These are phyloP conservation scores for Sarcoramphus papa DNA, from an alignment of 2,797 vertebrate species.

Conservation along the genomic window DNA sequence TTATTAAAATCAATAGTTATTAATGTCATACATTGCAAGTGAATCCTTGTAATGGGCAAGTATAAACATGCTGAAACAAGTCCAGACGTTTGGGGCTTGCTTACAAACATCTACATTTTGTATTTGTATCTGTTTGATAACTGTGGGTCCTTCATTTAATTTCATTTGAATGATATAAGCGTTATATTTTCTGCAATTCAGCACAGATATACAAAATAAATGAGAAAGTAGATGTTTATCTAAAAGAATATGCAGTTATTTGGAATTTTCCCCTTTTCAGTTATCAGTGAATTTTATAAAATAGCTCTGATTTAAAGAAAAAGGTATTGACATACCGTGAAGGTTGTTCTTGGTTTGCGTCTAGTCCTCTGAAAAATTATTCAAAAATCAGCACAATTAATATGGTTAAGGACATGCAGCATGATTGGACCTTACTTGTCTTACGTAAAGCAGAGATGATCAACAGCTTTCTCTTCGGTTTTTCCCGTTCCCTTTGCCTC, in stretches of 20 bases:
- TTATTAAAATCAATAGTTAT: background rate
- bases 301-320: background rate
- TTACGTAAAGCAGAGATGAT: background rate
- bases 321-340: background rate
- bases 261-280: background rate
- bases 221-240: background rate
- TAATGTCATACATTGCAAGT: background rate
- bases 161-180: background rate
- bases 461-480: background rate
- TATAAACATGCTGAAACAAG: background rate
- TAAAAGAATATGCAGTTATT: background rate
- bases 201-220: background rate
- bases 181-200: background rate
- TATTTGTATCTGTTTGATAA: background rate
- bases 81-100: background rate
- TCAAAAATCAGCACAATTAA: background rate
- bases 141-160: background rate
- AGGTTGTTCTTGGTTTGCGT: background rate
- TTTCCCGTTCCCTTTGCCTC: background rate
- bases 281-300: background rate
- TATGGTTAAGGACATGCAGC: background rate
- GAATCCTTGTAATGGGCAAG: background rate
- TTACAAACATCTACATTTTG: background rate
- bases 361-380: background rate
- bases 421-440: background rate